These are phyloP conservation scores for Meghimatium bilineatum DNA, from an alignment of 2,888 invertebrate species.

Conservation along the genomic window DNA sequence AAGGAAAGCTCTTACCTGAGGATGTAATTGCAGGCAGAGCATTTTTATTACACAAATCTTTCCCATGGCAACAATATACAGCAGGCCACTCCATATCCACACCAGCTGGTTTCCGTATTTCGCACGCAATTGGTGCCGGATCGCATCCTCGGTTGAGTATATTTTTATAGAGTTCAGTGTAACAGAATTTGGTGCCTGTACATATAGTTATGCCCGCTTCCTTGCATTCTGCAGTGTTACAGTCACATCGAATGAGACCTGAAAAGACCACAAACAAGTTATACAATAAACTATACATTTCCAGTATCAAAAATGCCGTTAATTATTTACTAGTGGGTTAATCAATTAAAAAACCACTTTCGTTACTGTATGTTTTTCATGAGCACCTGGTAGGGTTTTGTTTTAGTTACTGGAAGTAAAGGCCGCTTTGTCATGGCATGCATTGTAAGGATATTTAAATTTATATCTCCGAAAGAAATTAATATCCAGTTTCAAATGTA, in stretches of 20 bases:
- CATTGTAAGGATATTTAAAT: too few species aligned
- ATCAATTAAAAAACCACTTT: too few species aligned
- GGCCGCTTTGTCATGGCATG: too few species aligned
- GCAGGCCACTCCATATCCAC: conserved; percentile 74
- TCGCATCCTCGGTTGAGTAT: conserved; percentile 75
- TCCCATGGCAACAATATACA: conserved; percentile 75
- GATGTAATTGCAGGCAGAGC: conserved; percentile 62
- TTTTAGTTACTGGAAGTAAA: too few species aligned
- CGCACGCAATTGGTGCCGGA: conserved; percentile 76
- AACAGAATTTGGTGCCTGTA: conserved; percentile 75
- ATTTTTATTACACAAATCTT: conserved; percentile 73
- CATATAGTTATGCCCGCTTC: conserved; percentile 68
- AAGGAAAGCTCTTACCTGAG: conserved; percentile 19
- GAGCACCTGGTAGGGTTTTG: too few species aligned
- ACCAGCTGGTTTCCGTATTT: conserved; percentile 75
- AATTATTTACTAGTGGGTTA: too few species aligned
- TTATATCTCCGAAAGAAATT: too few species aligned
- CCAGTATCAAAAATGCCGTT: too few species aligned
- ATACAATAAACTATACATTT: not conserved
- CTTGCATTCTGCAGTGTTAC: conserved; percentile 76
- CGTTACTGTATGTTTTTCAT: too few species aligned
- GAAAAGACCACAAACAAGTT: too few species aligned
- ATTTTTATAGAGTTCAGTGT: conserved; percentile 75
- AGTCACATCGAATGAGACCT: conserved; percentile 71
- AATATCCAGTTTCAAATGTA: too few species aligned